Conservation (phyloP, 2,797 vertebrate species). For the Anniella stebbinsi region DNA sequence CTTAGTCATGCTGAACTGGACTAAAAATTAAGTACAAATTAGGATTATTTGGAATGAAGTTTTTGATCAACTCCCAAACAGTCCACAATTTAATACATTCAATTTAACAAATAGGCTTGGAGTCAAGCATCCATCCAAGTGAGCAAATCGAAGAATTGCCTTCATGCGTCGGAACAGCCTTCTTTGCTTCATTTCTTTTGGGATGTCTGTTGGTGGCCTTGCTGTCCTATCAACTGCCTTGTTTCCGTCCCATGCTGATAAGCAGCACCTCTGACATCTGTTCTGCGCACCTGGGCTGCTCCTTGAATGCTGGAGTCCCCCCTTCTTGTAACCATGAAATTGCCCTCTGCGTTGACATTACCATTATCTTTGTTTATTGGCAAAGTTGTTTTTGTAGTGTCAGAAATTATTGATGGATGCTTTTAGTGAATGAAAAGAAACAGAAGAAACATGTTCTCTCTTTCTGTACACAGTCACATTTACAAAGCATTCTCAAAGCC, state of each 20-base stretch:
- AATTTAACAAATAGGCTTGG: background rate
- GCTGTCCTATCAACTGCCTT: background rate
- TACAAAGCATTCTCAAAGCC: background rate
- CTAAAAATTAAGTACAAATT: background rate
- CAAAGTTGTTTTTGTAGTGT: background rate
- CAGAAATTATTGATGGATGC: background rate
- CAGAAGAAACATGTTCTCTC: background rate
- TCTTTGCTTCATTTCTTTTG: background rate
- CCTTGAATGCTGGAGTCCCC: background rate
- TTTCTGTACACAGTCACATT: background rate
- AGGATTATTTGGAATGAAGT: background rate
- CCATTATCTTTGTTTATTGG: constrained; percentile 11
- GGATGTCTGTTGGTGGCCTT: background rate
- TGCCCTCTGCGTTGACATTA: background rate
- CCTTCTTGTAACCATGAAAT: background rate
- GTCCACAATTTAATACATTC: background rate
- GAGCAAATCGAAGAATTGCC: background rate
- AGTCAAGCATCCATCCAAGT: background rate
- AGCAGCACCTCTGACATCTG: background rate
- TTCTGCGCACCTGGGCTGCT: background rate
- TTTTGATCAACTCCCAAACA: background rate
- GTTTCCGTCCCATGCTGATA: background rate
- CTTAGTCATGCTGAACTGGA: background rate
- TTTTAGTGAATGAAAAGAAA: background rate
- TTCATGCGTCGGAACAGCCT: background rate